Conservation (phyloP, 2,888 invertebrate genomes). For the Ctena decussata region DNA sequence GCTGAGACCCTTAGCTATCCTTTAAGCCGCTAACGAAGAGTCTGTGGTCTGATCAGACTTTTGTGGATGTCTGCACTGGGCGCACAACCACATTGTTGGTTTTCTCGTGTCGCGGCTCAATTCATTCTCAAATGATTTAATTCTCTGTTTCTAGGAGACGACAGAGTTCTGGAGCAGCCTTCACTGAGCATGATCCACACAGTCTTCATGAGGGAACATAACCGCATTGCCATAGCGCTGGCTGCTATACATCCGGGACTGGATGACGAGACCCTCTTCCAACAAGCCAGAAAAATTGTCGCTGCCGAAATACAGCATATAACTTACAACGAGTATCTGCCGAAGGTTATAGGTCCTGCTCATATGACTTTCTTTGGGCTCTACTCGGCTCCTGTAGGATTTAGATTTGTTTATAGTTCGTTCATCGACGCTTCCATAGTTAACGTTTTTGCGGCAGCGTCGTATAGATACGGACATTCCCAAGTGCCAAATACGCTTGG, state of each 20-base stretch:
- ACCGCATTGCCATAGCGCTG: constrained; percentile 60
- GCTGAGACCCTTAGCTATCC: no score
- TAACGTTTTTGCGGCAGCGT: neutral
- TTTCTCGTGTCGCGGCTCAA: no score
- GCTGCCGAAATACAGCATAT: constrained; percentile 81
- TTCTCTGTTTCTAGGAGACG: no score
- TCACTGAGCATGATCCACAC: constrained; percentile 65
- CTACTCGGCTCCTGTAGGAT: neutral
- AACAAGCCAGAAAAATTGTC: constrained; percentile 91
- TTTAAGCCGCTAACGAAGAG: no score
- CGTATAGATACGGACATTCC: neutral
- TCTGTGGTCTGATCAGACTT: no score
- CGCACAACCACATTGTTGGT: no score
- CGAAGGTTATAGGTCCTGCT: constrained; percentile 90
- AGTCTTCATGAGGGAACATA: constrained; percentile 69
- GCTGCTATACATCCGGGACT: constrained; percentile 87
- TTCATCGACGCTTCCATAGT: neutral
- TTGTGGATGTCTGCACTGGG: no score
- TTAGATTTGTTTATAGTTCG: neutral
- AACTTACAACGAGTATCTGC: constrained; percentile 80
- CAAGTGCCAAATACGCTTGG: neutral
- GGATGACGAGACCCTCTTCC: constrained; percentile 87
- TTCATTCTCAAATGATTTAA: no score
- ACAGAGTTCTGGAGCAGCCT: constrained; percentile 69
- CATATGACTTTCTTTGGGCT: neutral